Base-by-base conservation (phyloP, 2,113 vertebrate genomes). In the Channa argus region DNA sequence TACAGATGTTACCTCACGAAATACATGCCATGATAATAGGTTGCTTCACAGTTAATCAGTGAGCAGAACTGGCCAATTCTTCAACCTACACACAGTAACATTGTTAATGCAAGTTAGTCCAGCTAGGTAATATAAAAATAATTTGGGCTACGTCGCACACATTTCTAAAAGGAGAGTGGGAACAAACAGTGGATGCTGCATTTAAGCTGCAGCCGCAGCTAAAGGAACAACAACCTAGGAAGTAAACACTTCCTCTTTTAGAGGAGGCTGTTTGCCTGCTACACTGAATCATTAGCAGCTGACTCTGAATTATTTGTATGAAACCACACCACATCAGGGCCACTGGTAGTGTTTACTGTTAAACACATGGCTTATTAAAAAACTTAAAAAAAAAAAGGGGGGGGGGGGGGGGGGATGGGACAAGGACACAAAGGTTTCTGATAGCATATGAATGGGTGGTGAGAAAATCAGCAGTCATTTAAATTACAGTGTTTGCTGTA, bases 181-280 rank as follows among this genome's bases (percentile, higher is more conserved):
- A 62, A 58, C 5, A 43, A 75, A 24, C 2, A 6, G 47, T 60
- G 62, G 52, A 77, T 46, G 50, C 39, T 65, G 41, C 38, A 13
- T 71, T 66, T 80, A n/a, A 15, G 24, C 55, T 43, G 56, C 63
- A 54, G 52, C 46, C 12, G 36, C 78, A 58, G 63, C 68, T 6
- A 69, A 75, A 82, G 82, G 71, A 87, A 87, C 60, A 71, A 60
- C 66, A 81, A 75, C 24, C 80, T 41, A 71, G 81, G 83, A 85
- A 89, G 89, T 86, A 44, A 69, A 71, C 77, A 78, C 79, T 89
- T 89, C 89, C 86, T 84, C 71, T 82, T 89, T 80, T n/a, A 37
- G 58, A 33, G 2, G 43, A 62, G 44, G 56, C 41, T 67, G 14
- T 63, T 49, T 81, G 51, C 65, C 63, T 33, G 45, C 39, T 9